A percentile compares a stretch with the other conserved stretches of the same genome.
phyloP scores from a whole-genome alignment of 2,888 invertebrate genomes.

The Electrophaes corylata region DNA sequence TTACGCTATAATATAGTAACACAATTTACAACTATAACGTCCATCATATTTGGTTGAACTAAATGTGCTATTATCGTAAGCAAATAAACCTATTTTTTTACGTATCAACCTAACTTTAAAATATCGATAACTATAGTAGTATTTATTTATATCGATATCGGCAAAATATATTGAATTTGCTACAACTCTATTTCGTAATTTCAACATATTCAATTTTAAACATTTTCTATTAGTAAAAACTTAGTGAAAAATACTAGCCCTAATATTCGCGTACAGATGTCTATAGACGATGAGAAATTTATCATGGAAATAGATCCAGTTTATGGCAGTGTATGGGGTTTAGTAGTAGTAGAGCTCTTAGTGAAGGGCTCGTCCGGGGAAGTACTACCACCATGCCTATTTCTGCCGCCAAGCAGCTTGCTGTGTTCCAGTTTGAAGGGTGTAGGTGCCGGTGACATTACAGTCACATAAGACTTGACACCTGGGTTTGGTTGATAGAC shows the following conservation, averaged over 20 bases:
- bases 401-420: no score
- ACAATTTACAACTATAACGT: conserved; percentile 23
- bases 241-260: not conserved
- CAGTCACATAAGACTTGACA: no score
- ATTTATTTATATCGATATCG: conserved; percentile 13
- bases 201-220: not conserved
- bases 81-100: conserved; percentile 13
- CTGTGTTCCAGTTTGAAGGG: no score
- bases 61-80: conserved; percentile 10
- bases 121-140: no score
- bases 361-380: no score
- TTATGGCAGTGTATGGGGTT: not conserved
- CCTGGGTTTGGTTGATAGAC: no score
- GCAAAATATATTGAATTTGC: not conserved
- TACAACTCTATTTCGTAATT: conserved; percentile 10
- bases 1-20: conserved; percentile 18
- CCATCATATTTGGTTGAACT: conserved; percentile 19
- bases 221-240: not conserved
- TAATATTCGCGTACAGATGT: not conserved
- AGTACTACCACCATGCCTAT: no score
- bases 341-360: no score
- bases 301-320: not conserved
- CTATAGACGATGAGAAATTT: not conserved
- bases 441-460: no score
- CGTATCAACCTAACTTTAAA: conserved; percentile 5